phyloP scores from a whole-genome alignment of 2,113 vertebrate genomes.

The Campylorhamphus procurvoides region DNA sequence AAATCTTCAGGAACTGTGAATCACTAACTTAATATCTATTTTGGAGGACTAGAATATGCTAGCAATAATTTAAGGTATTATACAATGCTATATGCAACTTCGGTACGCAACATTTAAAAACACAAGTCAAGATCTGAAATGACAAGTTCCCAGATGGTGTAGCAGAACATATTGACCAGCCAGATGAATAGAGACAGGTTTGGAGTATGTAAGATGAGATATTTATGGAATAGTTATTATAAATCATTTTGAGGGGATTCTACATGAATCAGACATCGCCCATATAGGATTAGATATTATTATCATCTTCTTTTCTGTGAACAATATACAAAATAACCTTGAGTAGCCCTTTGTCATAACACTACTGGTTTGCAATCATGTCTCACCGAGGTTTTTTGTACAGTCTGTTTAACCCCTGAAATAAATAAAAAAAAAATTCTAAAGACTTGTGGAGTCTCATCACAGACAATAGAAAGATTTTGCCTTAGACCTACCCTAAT shows the following conservation, averaged over 20 bases:
- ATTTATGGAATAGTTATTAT: neutral
- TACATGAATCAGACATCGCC: neutral
- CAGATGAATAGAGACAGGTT: neutral
- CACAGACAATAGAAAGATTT: neutral
- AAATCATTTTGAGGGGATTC: neutral
- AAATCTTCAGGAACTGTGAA: neutral
- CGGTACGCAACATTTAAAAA: slow-evolving; percentile 49
- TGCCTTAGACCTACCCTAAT: neutral
- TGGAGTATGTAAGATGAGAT: neutral
- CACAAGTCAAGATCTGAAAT: slow-evolving; percentile 63
- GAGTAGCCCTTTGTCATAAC: neutral
- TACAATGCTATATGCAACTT: neutral
- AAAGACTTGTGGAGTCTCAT: fast-evolving
- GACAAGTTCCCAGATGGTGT: slow-evolving; percentile 59
- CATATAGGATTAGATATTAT: neutral
- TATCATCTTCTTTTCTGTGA: neutral
- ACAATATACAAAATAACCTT: neutral
- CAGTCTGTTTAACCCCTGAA: neutral
- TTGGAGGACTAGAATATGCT: neutral
- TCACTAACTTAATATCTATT: neutral
- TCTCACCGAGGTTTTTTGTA: neutral
- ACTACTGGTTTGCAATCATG: neutral
- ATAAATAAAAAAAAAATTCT: neutral
- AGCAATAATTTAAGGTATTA: neutral
- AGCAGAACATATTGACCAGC: neutral